Percentiles rank a stretch among this genome's conserved stretches.
Conservation (phyloP, 2,113 vertebrate genomes). For the Uria lomvia region DNA sequence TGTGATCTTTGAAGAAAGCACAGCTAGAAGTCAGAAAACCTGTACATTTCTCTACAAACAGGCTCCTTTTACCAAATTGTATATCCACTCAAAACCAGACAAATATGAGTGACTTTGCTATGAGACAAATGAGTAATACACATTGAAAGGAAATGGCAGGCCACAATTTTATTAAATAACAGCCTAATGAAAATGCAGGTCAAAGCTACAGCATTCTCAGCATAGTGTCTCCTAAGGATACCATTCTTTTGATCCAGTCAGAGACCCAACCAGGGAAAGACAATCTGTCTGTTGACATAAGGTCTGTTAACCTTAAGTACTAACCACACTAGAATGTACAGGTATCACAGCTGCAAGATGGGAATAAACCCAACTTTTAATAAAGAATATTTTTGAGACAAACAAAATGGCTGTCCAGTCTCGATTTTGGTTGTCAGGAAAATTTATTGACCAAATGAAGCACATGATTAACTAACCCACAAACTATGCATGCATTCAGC, state of each 20-base stretch:
- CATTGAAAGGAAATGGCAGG: background rate
- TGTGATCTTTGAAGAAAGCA: background rate
- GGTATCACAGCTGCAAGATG: background rate
- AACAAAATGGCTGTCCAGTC: background rate
- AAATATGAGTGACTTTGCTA: background rate
- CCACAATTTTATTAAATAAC: background rate
- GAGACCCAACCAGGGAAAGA: background rate
- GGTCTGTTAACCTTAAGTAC: background rate
- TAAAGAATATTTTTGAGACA: background rate
- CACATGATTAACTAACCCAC: background rate
- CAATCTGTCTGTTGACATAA: background rate
- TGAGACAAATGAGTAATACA: background rate
- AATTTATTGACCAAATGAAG: background rate
- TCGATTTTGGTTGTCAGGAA: background rate
- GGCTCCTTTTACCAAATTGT: background rate
- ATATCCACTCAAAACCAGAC: background rate
- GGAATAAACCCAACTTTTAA: background rate
- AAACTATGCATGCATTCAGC: background rate
- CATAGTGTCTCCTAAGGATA: background rate
- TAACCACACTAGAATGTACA: background rate
- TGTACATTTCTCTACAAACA: background rate
- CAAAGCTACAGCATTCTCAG: background rate
- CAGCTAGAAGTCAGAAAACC: background rate
- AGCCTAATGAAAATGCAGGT: background rate
- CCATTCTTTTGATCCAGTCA: background rate